Evolutionary conservation across 2,797 vertebrate genomes (phyloP).

Genomic region (Sylvia borin): DNA sequence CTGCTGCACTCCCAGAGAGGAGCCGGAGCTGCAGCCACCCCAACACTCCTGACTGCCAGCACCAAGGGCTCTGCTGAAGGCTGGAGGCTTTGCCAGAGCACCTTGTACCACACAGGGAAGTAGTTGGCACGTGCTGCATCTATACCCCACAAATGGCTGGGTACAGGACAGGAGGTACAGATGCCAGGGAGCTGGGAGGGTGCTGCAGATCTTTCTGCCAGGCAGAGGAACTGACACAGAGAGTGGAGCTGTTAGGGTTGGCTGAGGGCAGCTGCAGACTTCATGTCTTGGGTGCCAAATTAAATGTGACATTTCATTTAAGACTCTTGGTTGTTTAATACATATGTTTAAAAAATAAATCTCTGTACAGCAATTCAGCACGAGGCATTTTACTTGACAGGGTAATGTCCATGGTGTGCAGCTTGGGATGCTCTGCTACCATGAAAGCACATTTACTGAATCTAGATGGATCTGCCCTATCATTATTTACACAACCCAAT

Average conservation of each 20-base stretch:
- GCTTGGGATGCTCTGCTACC: background rate
- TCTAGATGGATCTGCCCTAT: background rate
- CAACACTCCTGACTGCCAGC: background rate
- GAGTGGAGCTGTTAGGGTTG: background rate
- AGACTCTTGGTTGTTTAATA: slow-evolving; percentile 12
- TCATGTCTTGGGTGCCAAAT: background rate
- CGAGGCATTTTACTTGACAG: background rate
- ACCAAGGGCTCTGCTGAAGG: background rate
- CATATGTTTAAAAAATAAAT: background rate
- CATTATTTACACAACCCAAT: background rate
- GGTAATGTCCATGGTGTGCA: background rate
- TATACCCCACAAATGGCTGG: accelerated
- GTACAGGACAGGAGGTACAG: background rate
- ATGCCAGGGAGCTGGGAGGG: background rate
- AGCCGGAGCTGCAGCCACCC: background rate
- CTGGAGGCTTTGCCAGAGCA: background rate
- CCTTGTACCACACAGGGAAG: background rate
- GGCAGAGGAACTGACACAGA: background rate
- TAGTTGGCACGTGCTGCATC: background rate
- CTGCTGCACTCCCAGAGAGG: accelerated
- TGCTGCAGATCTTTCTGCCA: background rate
- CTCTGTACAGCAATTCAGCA: background rate
- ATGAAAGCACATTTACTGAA: background rate
- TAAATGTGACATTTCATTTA: slow-evolving; percentile 21
- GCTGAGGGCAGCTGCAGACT: slow-evolving; percentile 5